Evolutionary conservation across 2,113 vertebrate species (phyloP).

Genomic region (Phrynocephalus versicolor): DNA sequence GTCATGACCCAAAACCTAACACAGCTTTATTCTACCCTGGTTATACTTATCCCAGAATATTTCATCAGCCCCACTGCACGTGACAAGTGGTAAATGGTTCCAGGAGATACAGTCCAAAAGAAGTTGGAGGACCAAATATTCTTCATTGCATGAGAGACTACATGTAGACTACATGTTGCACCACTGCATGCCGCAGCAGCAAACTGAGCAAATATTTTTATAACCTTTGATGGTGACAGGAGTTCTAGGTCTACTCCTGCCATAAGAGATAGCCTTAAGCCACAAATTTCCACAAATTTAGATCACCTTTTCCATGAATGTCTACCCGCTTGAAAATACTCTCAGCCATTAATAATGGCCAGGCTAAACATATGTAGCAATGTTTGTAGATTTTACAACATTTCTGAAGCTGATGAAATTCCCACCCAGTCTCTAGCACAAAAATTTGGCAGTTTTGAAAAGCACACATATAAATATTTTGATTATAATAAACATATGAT

Average conservation of each 20-base stretch:
- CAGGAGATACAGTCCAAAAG: no score
- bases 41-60: no score
- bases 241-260: neutral
- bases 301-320: neutral
- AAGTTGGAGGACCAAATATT: no score
- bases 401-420: neutral
- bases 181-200: neutral
- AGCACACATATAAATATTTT: neutral
- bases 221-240: no score
- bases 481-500: neutral
- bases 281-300: neutral
- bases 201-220: neutral
- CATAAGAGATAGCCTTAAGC: neutral
- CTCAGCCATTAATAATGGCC: neutral
- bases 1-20: no score
- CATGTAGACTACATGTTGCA: no score
- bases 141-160: no score
- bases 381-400: neutral
- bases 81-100: no score
- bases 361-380: neutral
- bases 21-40: no score
- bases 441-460: constrained; percentile 25
- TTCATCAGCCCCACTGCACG: no score
- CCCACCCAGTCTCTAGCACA: constrained; percentile 7
- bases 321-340: neutral